phyloP scores from a whole-genome alignment of 2,797 vertebrate species.

The Urocyon cinereoargenteus region DNA sequence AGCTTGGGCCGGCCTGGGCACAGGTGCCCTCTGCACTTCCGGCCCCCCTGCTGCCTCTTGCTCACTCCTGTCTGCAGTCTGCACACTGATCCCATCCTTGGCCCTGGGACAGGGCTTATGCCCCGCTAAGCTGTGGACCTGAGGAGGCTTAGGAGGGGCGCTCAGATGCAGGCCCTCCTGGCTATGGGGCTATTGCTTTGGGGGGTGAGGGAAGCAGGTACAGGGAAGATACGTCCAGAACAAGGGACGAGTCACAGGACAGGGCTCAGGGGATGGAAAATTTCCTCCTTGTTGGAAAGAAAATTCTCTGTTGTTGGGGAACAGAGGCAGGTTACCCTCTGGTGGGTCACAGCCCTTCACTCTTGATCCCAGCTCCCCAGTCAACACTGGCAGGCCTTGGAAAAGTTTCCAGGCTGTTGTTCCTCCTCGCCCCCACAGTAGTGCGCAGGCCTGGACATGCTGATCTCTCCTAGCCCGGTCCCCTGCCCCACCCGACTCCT shows the following conservation, averaged over 20 bases:
- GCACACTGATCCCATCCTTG: accelerated
- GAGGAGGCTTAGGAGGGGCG: background rate
- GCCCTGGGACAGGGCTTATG: background rate
- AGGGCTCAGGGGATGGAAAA: background rate
- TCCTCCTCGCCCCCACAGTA: background rate
- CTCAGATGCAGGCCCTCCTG: background rate
- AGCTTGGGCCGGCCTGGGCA: background rate
- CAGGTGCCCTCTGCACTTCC: background rate
- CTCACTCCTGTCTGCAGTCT: background rate
- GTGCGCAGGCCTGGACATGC: conserved; percentile 18
- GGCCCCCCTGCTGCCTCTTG: background rate
- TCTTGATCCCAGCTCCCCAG: background rate
- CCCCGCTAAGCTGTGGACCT: background rate
- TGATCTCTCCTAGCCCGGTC: background rate
- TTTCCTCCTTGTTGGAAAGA: background rate
- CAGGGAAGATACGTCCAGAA: background rate
- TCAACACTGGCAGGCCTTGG: background rate
- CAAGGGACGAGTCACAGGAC: background rate
- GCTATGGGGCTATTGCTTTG: background rate
- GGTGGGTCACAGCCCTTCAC: background rate
- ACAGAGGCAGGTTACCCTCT: background rate
- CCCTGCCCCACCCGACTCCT: conserved; percentile 31
- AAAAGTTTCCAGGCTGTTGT: conserved; percentile 38
- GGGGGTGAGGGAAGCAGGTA: background rate
- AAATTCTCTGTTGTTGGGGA: background rate